These are phyloP conservation scores for Artibeus lituratus DNA, from an alignment of 2,797 vertebrate genomes.

Conservation along the genomic window DNA sequence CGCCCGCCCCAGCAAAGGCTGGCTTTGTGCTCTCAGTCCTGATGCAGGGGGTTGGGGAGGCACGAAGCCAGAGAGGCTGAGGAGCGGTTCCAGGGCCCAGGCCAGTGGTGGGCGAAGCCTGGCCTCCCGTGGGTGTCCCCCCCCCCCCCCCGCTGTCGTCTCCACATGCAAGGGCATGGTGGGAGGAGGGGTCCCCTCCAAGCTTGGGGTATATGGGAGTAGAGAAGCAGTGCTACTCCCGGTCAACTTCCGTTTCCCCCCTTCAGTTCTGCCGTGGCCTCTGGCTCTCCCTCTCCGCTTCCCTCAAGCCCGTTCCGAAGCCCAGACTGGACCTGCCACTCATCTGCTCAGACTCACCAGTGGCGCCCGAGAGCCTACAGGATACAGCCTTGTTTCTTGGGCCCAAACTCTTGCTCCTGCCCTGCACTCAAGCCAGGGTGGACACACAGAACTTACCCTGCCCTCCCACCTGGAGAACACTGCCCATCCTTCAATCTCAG, in stretches of 20 bases:
- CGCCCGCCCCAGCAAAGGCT: conserved; percentile 69
- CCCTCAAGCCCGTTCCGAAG: background rate
- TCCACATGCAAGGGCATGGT: background rate
- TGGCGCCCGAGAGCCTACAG: background rate
- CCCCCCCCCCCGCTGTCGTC: background rate
- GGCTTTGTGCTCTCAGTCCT: conserved; percentile 55
- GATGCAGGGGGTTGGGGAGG: background rate
- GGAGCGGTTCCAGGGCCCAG: background rate
- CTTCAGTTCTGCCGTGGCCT: background rate
- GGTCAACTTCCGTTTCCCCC: background rate
- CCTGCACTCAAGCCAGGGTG: background rate
- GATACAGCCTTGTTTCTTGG: background rate
- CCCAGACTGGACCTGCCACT: background rate
- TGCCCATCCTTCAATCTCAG: background rate
- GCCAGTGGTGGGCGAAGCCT: background rate
- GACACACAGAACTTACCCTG: background rate
- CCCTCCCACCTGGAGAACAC: background rate
- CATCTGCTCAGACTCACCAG: background rate
- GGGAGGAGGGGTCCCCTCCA: background rate
- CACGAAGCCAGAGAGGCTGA: conserved; percentile 3
- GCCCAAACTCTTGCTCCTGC: background rate
- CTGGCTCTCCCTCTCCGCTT: background rate
- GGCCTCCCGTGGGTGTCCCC: background rate
- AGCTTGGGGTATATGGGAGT: background rate
- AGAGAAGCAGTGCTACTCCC: background rate